Percentiles rank a stretch among this genome's conserved stretches.
Conservation (phyloP, 2,797 vertebrate species). For the Lerista edwardsae region DNA sequence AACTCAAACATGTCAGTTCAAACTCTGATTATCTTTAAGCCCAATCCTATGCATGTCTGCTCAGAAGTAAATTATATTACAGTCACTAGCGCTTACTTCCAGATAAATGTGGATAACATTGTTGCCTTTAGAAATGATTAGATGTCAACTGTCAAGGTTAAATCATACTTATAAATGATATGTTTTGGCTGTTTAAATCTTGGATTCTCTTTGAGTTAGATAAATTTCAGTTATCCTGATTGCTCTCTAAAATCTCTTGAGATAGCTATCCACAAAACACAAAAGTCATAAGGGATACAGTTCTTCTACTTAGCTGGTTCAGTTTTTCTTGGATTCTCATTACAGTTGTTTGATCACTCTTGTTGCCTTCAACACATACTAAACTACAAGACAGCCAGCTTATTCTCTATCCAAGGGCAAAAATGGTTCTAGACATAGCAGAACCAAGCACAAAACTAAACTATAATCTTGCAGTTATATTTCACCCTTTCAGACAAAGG, state of each 20-base stretch:
- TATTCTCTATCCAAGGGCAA: background rate
- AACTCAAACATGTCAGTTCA: background rate
- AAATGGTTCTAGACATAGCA: background rate
- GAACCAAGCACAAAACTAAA: background rate
- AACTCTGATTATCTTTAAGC: background rate
- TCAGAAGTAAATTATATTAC: no score
- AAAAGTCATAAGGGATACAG: background rate
- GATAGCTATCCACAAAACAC: background rate
- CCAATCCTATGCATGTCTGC: no score
- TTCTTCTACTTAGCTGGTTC: background rate
- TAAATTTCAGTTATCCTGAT: background rate
- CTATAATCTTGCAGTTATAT: slow-evolving; percentile 10
- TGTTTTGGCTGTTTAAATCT: background rate
- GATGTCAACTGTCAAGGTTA: background rate
- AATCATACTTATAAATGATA: background rate
- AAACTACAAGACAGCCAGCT: background rate
- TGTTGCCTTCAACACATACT: background rate
- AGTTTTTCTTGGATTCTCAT: background rate
- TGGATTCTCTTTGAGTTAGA: no score
- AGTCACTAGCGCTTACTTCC: no score
- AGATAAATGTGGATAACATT: no score
- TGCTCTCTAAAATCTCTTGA: background rate
- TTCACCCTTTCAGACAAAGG: background rate
- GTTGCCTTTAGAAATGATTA: background rate
- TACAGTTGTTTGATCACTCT: background rate